phyloP scores from a whole-genome alignment of 2,113 vertebrate genomes.

The Thomomys bottae region DNA sequence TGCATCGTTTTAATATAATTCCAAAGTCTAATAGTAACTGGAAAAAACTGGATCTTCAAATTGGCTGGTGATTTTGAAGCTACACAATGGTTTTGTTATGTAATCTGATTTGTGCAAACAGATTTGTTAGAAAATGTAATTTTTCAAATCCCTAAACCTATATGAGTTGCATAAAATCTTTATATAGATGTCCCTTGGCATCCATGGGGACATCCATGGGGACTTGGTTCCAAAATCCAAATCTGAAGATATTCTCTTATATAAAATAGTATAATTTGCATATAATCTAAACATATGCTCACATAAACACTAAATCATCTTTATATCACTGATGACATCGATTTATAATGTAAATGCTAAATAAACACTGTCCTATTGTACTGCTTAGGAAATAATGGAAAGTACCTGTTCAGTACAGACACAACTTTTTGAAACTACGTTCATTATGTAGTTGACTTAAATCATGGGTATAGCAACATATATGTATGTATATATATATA shows the following conservation, averaged over 20 bases:
- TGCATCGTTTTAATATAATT: conserved; percentile 5
- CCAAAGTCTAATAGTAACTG: conserved; percentile 1
- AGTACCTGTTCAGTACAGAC: not conserved
- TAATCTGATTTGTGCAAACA: conserved; percentile 24
- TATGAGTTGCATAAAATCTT: conserved; percentile 13
- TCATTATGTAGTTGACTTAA: not conserved
- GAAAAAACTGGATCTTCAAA: conserved; percentile 42
- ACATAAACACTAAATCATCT: not conserved
- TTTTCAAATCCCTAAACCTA: conserved; percentile 38
- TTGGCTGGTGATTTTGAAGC: not conserved
- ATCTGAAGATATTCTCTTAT: not conserved
- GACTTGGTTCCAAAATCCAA: not conserved
- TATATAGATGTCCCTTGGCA: not conserved
- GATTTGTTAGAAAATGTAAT: not conserved
- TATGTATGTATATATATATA: too few species aligned
- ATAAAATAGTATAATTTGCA: not conserved
- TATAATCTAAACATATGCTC: not conserved
- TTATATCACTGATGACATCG: not conserved
- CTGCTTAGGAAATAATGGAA: not conserved
- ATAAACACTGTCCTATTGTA: not conserved
- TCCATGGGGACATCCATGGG: not conserved
- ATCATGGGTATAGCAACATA: too few species aligned
- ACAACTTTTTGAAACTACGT: not conserved
- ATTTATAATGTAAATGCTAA: not conserved
- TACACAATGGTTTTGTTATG: conserved; percentile 13